Percentiles rank a stretch among this genome's conserved stretches.
Conservation (phyloP, 2,797 vertebrate genomes). For the Mastacembelus armatus region DNA sequence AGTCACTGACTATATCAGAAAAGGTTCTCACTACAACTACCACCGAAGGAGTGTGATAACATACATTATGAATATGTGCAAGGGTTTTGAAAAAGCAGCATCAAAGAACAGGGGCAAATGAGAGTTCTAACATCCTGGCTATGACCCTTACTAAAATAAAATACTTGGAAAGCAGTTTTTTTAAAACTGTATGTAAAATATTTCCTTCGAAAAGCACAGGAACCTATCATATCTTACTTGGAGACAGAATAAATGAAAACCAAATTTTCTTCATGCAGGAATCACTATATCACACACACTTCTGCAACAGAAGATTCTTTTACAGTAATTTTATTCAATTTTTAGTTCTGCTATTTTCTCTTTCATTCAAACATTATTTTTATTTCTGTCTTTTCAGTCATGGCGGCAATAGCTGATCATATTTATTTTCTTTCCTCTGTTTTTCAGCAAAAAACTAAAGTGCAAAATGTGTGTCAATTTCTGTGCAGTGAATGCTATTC, state of each 20-base stretch:
- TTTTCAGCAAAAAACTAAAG: not conserved
- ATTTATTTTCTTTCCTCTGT: not conserved
- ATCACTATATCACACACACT: not conserved
- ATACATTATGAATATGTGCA: no score
- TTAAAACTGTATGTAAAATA: not conserved
- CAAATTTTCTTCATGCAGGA: not conserved
- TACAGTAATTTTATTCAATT: not conserved
- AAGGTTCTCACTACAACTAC: no score
- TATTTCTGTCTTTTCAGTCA: not conserved
- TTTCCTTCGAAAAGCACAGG: not conserved
- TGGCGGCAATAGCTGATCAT: not conserved
- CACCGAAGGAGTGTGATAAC: no score
- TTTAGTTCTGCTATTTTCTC: not conserved
- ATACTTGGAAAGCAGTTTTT: not conserved
- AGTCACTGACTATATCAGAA: no score
- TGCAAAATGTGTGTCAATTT: not conserved
- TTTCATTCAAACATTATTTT: not conserved
- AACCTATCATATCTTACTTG: not conserved
- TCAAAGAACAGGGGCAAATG: no score
- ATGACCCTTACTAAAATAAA: not conserved
- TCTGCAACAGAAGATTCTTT: not conserved
- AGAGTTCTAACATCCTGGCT: not conserved
- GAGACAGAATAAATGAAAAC: not conserved
- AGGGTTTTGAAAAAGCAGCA: no score
- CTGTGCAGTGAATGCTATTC: not conserved